Evolutionary conservation across 92 coral and sea anemone species (phyloP).

Genomic region (Anthopleura xanthogrammica): DNA sequence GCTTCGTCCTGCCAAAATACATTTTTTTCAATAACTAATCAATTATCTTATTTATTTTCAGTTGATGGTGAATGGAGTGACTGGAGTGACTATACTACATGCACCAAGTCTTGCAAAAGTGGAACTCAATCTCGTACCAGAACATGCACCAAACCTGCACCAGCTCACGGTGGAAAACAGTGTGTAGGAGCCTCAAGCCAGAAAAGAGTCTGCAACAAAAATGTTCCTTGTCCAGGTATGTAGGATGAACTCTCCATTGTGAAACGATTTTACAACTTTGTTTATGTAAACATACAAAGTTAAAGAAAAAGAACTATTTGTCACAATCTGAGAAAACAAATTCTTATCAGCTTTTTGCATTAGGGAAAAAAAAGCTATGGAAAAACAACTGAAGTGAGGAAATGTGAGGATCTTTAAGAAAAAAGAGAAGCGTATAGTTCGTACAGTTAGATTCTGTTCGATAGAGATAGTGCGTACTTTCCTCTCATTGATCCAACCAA

Average conservation of each 20-base stretch:
- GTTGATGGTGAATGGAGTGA: constrained; percentile 11
- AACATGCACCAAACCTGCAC: constrained; percentile 1
- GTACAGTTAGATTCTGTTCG: no score
- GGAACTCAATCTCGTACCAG: constrained; percentile 11
- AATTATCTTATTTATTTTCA: background rate
- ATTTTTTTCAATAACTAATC: background rate
- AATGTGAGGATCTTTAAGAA: no score
- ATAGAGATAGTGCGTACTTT: no score
- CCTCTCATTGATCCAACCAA: background rate
- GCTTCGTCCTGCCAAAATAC: background rate
- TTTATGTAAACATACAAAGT: background rate
- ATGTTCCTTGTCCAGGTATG: constrained; percentile 37
- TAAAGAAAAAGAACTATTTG: background rate
- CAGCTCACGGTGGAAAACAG: constrained; percentile 44
- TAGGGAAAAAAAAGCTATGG: no score
- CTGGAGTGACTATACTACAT: background rate
- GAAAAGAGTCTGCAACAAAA: constrained; percentile 33
- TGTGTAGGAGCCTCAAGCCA: constrained; percentile 22
- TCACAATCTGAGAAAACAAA: no score
- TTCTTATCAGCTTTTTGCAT: no score
- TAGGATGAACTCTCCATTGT: no score
- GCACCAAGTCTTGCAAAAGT: constrained; percentile 15
- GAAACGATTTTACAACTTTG: no score
- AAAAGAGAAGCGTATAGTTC: no score
- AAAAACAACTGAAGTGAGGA: no score